A percentile compares a stretch with the other conserved stretches of the same genome.
These are phyloP conservation scores for Parnassius orleans DNA, from an alignment of 2,888 invertebrate species.

Conservation along the genomic window DNA sequence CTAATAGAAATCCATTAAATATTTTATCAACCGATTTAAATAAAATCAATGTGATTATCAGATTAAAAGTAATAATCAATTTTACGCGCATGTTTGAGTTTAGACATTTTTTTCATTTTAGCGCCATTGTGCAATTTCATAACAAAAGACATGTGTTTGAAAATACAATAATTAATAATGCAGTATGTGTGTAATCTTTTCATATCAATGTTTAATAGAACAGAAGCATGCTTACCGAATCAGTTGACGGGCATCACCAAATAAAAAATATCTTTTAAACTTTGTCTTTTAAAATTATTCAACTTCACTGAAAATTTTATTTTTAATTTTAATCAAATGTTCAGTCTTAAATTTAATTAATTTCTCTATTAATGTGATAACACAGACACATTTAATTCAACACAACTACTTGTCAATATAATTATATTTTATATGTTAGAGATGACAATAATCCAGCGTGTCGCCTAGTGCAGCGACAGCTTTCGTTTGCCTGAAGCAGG, in stretches of 20 bases:
- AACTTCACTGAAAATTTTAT: not conserved
- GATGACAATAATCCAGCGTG: not conserved
- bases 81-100: too few relatives aligned
- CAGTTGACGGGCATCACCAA: constrained; percentile 31
- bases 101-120: too few relatives aligned
- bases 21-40: too few relatives aligned
- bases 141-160: too few relatives aligned
- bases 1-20: too few relatives aligned
- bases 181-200: not conserved
- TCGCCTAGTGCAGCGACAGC: constrained; percentile 17
- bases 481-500: constrained; percentile 27
- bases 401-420: constrained; percentile 10
- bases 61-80: too few relatives aligned
- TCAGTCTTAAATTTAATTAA: not conserved
- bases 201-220: not conserved
- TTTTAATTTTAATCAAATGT: not conserved
- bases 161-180: too few relatives aligned
- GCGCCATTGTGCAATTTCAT: too few relatives aligned
- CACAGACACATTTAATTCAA: constrained; percentile 8
- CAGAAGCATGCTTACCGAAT: constrained; percentile 31
- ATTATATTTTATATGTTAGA: constrained; percentile 1
- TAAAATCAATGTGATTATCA: too few relatives aligned
- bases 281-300: not conserved
- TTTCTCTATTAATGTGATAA: not conserved
- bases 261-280: constrained; percentile 6